Base-by-base conservation (phyloP, 2,797 vertebrate species). In the Vireo griseus region DNA sequence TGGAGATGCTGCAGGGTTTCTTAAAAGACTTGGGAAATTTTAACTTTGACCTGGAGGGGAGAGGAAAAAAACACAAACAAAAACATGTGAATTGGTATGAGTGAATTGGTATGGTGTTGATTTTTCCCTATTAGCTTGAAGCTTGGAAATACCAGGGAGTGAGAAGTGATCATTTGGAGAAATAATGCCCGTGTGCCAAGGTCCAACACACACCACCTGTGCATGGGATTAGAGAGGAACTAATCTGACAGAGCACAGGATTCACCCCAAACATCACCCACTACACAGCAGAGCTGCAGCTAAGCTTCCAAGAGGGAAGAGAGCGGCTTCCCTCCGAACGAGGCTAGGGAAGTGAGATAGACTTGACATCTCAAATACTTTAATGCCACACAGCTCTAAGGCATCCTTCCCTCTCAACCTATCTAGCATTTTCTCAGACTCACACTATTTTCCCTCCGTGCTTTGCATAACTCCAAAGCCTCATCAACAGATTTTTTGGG, bases 21-120 rank as follows among this genome's bases (percentile, higher is more conserved):
- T 86, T 83, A 37, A 78, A 79, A 63, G 90, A 89, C 5, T 45
- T 71, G 11, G 63, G 37, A 89, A 88, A 80, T 82, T 96, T 97
- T 35, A 90, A 29, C 71, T 90, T 95, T 50, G 81, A 88, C 84
- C 98, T 98, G 92, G 31, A 86, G 8, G 7, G 42, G 11, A 3
- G 8, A 28, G 5, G 25, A 50, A 59, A 48, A 37, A 68, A 59
- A 0, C 8, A 54, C 10, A 29, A 82, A 18, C 8, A 66, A 62
- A 90, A 65, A 0, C 44, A 82, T 7, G 52, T 21, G 8, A 84
- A 58, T 28, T 28, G 5, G 13, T 44, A 57, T 6, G 3, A 86
- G 12, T 2, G n/a, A n/a, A n/a, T n/a, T n/a, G n/a, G n/a, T n/a
- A n/a, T n/a, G n/a, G 2, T 29, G 7, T 35, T 66, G n/a, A 15